Conservation (phyloP, 2,113 vertebrate genomes). For the Burhinus oedicnemus region DNA sequence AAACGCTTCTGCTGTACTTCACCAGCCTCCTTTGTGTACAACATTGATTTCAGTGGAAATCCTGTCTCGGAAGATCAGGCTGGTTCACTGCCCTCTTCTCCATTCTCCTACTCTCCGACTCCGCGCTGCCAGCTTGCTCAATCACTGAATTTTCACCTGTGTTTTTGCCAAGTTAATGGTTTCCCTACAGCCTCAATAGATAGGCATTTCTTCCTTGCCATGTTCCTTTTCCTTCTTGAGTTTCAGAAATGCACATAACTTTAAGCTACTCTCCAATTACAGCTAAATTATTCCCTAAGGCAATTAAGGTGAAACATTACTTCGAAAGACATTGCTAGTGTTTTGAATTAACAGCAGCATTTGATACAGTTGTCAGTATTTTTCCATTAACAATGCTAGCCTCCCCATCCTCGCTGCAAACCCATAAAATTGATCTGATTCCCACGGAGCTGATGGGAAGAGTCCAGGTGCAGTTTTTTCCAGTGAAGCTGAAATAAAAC, state of each 20-base stretch:
- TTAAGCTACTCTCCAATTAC: constrained; percentile 51
- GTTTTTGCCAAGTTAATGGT: background rate
- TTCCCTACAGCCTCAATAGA: background rate
- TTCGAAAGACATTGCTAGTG: constrained; percentile 4
- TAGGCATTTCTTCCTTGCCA: background rate
- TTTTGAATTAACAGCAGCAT: constrained; percentile 53
- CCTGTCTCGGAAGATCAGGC: background rate
- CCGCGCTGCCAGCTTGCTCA: background rate
- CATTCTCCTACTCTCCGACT: background rate
- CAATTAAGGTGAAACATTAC: constrained; percentile 64
- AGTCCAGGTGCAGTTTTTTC: constrained; percentile 4
- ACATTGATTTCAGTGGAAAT: background rate
- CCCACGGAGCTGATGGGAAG: background rate
- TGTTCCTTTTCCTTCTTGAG: constrained; percentile 18
- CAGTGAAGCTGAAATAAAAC: background rate
- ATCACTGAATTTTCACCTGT: background rate
- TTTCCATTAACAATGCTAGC: constrained; percentile 36
- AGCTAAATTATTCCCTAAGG: constrained; percentile 56
- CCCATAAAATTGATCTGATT: constrained; percentile 23
- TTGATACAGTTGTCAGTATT: constrained; percentile 47
- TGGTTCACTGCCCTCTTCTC: background rate
- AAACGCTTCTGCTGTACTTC: background rate
- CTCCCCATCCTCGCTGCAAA: constrained; percentile 15
- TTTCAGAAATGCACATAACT: constrained; percentile 56
- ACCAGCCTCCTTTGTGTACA: background rate